phyloP scores from a whole-genome alignment of 2,113 vertebrate genomes.

The Pelecanus crispus region DNA sequence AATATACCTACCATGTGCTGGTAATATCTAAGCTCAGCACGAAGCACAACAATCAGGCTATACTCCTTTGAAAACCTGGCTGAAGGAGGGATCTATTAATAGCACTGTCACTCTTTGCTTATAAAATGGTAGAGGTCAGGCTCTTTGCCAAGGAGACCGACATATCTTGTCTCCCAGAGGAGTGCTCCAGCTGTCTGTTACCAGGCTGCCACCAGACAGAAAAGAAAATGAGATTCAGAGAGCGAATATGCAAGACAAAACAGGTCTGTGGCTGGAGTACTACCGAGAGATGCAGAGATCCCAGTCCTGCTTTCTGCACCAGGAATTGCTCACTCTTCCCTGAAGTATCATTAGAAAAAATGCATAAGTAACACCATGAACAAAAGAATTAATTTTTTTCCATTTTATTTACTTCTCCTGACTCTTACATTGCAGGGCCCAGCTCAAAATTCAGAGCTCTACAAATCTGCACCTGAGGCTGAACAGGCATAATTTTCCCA shows the following conservation, averaged over 20 bases:
- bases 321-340: neutral
- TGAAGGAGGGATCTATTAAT: constrained; percentile 31
- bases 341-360: neutral
- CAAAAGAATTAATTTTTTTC: neutral
- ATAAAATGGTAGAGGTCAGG: constrained; percentile 41
- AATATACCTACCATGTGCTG: neutral
- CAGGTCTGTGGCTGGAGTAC: neutral
- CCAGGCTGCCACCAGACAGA: constrained; percentile 29
- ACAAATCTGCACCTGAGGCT: neutral
- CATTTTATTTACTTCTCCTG: neutral
- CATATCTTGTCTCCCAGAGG: constrained; percentile 22
- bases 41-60: neutral
- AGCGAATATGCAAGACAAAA: neutral
- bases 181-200: constrained; percentile 20
- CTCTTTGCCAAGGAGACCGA: constrained; percentile 27
- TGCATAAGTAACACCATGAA: neutral
- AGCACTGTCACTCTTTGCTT: constrained; percentile 16
- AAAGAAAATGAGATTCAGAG: constrained; percentile 17
- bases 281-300: neutral
- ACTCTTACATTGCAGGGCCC: neutral
- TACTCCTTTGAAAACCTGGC: neutral
- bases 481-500: neutral
- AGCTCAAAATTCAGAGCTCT: neutral
- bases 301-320: neutral
- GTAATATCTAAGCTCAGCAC: neutral